Percentiles rank a stretch among this genome's conserved stretches.
These are phyloP conservation scores for Hypomecis punctinalis DNA, from an alignment of 2,888 invertebrate genomes.

Conservation along the genomic window DNA sequence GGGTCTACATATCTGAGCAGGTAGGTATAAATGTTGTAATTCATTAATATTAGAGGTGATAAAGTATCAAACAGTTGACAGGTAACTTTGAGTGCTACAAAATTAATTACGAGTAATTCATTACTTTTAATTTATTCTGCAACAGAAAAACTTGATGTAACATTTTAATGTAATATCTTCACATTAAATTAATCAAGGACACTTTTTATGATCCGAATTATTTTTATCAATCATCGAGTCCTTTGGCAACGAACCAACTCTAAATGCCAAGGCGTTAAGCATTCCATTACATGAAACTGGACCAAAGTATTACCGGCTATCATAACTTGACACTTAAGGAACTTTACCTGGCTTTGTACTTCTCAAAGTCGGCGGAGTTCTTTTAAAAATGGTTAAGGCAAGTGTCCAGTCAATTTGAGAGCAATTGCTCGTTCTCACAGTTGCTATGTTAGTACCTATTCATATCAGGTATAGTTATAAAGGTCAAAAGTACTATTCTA, in stretches of 20 bases:
- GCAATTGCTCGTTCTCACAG: slow-evolving; percentile 56
- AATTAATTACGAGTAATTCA: neutral
- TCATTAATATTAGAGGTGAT: no score
- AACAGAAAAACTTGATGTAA: slow-evolving; percentile 15
- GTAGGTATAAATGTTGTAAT: no score
- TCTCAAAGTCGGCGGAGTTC: slow-evolving; percentile 32
- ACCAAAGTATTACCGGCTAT: slow-evolving; percentile 54
- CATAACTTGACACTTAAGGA: slow-evolving; percentile 49
- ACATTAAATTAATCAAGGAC: slow-evolving; percentile 52
- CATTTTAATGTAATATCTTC: slow-evolving; percentile 22
- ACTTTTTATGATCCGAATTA: slow-evolving; percentile 47
- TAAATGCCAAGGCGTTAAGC: slow-evolving; percentile 74
- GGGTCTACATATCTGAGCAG: no score
- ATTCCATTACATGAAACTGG: slow-evolving; percentile 60
- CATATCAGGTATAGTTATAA: slow-evolving; percentile 50
- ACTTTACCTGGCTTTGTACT: slow-evolving; percentile 32
- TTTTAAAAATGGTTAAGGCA: slow-evolving; percentile 34
- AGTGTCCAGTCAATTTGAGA: slow-evolving; percentile 41
- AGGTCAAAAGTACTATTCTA: slow-evolving; percentile 49
- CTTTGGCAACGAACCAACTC: slow-evolving; percentile 54
- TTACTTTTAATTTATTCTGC: slow-evolving; percentile 8
- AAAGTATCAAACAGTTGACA: no score
- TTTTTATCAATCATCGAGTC: slow-evolving; percentile 61
- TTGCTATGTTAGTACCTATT: slow-evolving; percentile 35
- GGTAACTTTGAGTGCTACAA: neutral